Evolutionary conservation across 2,888 invertebrate species (phyloP), one percentile per base, ranked within the genome.

Genomic region (Keiferia lycopersicella): DNA sequence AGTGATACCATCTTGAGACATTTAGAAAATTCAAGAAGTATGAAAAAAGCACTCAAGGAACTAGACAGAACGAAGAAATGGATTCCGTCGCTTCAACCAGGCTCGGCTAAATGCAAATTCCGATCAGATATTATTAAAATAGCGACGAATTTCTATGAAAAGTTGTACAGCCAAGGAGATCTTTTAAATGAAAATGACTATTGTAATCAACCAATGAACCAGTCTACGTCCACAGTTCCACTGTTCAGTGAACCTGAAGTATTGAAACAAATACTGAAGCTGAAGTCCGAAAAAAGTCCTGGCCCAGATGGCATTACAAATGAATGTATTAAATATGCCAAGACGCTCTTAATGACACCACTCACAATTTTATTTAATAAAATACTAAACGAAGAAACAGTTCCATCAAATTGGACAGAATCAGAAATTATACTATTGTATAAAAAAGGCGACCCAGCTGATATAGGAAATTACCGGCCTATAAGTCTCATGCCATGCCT

Each of bases 401-500:
- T 69, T 2, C 69, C 69, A 48, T 34, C 38, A 0, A 12, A 12
- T 56, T 72, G 72, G 69, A 66, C 62, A 0, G 64, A 64, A 63
- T 72, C 72, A 0, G 68, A 70, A 59, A 71, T 73, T 10, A 66
- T 69, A 2, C 38, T 72, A 48, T 59, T 71, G 0, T 71, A 71
- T 51, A 72, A 71, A 66, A 72, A 72, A 65, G 71, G 70, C 1
- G 66, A 72, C 53, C 67, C 71, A n/a, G 34, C 65, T 2, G 67
- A 72, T 38, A 68, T 71, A 41, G 64, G 64, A 0, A 71, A 71
- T 48, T 69, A 53, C 53, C 16, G 53, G 2, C 53, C 53, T 11
- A 68, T 61, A 12, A 41, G 60, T 20, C 38, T 57, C 4, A n/a
- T 34, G 38, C 16, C 57, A 16, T 16, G 16, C 16, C 11, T 57